A percentile compares a stretch with the other conserved stretches of the same genome.
Conservation (phyloP, 2,888 invertebrate species). For the Acanthopleura granulata region DNA sequence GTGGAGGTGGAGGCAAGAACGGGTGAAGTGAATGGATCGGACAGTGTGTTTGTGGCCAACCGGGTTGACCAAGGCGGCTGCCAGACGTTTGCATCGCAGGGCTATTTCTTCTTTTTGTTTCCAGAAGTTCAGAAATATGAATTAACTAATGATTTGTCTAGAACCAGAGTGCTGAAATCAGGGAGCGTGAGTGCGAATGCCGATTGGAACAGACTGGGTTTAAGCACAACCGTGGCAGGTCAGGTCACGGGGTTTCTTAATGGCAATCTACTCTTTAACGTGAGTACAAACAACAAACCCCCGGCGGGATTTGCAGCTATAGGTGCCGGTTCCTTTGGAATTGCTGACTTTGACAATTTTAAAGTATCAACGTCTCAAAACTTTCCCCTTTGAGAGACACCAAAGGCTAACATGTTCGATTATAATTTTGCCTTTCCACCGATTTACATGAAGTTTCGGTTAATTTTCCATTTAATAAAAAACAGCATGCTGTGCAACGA, state of each 20-base stretch:
- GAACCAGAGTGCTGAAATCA: not conserved
- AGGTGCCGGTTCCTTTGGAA: conserved; percentile 62
- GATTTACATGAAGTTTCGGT: no score
- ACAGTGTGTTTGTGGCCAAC: conserved; percentile 61
- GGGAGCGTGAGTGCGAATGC: not conserved
- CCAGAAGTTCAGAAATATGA: conserved; percentile 41
- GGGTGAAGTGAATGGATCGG: conserved; percentile 51
- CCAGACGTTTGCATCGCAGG: conserved; percentile 50
- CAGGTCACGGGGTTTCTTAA: conserved; percentile 47
- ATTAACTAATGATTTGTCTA: conserved; percentile 56
- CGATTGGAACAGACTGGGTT: not conserved
- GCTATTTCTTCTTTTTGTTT: conserved; percentile 61
- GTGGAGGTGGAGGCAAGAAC: conserved; percentile 51
- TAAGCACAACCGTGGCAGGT: not conserved
- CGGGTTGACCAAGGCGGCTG: conserved; percentile 64
- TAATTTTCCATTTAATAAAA: no score
- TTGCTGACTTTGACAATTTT: conserved; percentile 66
- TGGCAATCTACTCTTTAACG: conserved; percentile 43
- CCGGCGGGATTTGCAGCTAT: conserved; percentile 62
- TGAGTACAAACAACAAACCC: conserved; percentile 34
- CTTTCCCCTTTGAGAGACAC: no score
- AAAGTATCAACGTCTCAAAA: not conserved
- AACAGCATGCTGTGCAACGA: no score
- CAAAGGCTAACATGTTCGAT: no score
- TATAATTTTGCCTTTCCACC: no score